Evolutionary conservation across 1,140 invertebrate genomes (phyloP), one percentile per base, ranked within the genome.

Genomic region (Cepaea nemoralis): DNA sequence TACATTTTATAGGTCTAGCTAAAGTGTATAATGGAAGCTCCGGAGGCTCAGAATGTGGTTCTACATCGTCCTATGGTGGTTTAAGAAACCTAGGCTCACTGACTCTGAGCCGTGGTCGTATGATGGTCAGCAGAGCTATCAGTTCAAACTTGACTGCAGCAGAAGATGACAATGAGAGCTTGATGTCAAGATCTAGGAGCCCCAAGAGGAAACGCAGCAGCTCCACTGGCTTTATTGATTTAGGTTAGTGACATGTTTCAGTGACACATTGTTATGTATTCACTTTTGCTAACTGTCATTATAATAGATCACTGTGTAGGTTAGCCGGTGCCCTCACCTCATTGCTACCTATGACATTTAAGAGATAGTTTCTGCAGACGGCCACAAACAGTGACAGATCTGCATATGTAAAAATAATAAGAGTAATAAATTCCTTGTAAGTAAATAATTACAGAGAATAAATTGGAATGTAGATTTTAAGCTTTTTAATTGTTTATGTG

Each of bases 81-180:
- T 24, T 66, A 10, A 14, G 40, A 12, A 35, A 31, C 27, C 24
- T 22, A 22, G 45, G 59, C 24, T 80, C 69, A 10, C 55, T 45
- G 1, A 80, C 22, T 48, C 69, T 80, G 5, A 70, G 45, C 22
- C 78, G 78, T 48, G 78, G 78, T 0, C 35, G 78, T n/a, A 2
- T 80, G 33, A 71, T 80, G 78, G 78, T 80, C 27, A 63, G 73
- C 31, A 45, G 35, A 80, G 78, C 78, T 24, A 71, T 12, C n/a
- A 80, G 69, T 73, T 31, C 78, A 27, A 80, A 42, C 31, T 33
- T 79, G 12, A 16, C 42, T 16, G 67, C 39, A 40, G 35, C 59
- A 33, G 78, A 59, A n/a, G 78, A 80, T 50, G 42, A 27, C 0
- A 31, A 73, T 71, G 35, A 31, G 40, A 80, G 31, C 42, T 37